These are phyloP conservation scores for Drosophila peninsularis DNA, from an alignment of 2,888 invertebrate species.

Conservation along the genomic window DNA sequence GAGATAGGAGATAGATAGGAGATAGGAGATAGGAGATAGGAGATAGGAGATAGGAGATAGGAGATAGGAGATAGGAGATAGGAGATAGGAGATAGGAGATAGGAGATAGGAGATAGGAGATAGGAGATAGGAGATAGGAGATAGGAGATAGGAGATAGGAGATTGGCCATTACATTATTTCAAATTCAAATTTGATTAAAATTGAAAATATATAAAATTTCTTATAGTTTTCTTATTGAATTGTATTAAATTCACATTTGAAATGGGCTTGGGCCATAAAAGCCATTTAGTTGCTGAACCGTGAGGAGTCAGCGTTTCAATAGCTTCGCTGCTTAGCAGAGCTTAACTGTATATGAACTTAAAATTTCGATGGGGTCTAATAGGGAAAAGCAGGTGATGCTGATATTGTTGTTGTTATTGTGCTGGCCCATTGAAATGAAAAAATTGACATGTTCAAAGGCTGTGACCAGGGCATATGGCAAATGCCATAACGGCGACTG, in stretches of 20 bases:
- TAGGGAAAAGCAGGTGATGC: slow-evolving; percentile 3
- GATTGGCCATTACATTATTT: not conserved
- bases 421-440: slow-evolving; percentile 62
- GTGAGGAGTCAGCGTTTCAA: slow-evolving; percentile 8
- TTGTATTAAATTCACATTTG: not conserved
- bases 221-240: not conserved
- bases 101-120: no score
- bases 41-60: not conserved
- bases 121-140: not conserved
- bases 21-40: not conserved
- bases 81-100: not conserved
- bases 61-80: not conserved
- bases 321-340: slow-evolving; percentile 4
- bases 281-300: slow-evolving; percentile 4
- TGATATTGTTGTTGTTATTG: slow-evolving; percentile 13
- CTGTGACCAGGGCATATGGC: slow-evolving; percentile 34
- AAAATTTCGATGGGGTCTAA: not conserved
- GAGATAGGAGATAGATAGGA: not conserved
- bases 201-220: not conserved
- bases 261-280: not conserved
- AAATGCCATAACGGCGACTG: slow-evolving; percentile 34
- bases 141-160: not conserved
- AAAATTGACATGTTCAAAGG: slow-evolving; percentile 60
- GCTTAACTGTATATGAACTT: not conserved
- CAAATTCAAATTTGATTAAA: not conserved